These are phyloP conservation scores for Typhlichthys eigenmanni DNA, from an alignment of 2,797 vertebrate species.

Conservation along the genomic window DNA sequence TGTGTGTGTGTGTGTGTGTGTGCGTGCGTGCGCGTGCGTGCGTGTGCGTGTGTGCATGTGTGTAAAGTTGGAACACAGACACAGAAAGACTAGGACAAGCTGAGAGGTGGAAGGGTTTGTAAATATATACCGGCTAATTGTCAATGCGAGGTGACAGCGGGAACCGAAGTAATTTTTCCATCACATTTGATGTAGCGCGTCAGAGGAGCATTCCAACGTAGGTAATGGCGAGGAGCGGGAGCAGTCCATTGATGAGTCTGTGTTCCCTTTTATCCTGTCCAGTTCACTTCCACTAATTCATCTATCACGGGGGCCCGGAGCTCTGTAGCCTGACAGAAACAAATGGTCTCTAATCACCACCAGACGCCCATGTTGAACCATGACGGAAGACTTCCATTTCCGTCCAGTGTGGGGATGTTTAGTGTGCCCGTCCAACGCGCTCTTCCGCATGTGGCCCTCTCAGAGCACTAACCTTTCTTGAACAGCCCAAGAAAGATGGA, in stretches of 20 bases:
- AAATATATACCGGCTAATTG: no score
- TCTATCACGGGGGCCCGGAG: constrained; percentile 64
- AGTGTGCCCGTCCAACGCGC: constrained; percentile 31
- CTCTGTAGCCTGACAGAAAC: constrained; percentile 73
- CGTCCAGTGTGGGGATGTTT: constrained; percentile 27
- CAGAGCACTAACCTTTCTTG: constrained; percentile 39
- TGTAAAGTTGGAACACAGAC: constrained; percentile 22
- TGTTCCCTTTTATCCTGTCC: constrained; percentile 54
- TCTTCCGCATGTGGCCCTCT: constrained; percentile 41
- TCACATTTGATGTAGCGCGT: constrained; percentile 23
- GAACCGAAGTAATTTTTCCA: constrained; percentile 17
- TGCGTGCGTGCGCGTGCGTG: constrained; percentile 14
- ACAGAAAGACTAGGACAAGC: constrained; percentile 29
- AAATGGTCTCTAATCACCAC: constrained; percentile 74
- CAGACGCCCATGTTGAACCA: constrained; percentile 68
- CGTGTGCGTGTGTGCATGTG: constrained; percentile 18
- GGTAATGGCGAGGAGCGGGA: constrained; percentile 43
- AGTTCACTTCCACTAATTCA: constrained; percentile 64
- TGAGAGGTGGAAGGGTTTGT: constrained; percentile 8
- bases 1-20: constrained; percentile 10
- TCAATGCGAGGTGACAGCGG: constrained; percentile 24
- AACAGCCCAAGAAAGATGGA: constrained; percentile 54
- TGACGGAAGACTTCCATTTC: constrained; percentile 72
- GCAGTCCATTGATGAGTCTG: constrained; percentile 62
- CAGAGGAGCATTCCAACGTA: constrained; percentile 47